Conservation (phyloP, 53 echinoderm and acorn worm genomes). For the Holothuria leucospilota region DNA sequence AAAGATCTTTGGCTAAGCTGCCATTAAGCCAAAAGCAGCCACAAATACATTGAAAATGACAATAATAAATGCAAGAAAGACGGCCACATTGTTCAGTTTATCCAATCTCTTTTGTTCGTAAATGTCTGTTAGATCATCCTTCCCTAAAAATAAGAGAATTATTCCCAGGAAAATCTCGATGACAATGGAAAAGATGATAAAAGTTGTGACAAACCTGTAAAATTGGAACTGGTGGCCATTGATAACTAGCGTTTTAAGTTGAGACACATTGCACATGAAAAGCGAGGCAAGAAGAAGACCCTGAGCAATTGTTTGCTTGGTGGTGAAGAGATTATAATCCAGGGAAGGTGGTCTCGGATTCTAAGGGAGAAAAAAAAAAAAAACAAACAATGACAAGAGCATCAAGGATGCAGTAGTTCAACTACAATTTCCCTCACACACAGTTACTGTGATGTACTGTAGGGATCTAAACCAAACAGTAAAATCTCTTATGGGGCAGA, state of each 20-base stretch:
- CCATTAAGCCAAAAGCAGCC: conserved; percentile 80
- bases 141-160: conserved; percentile 85
- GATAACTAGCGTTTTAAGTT: conserved; percentile 85
- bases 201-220: conserved; percentile 86
- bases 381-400: background rate
- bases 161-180: conserved; percentile 79
- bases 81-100: conserved; percentile 89
- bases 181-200: conserved; percentile 90
- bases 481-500: no score
- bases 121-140: conserved; percentile 92
- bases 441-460: no score
- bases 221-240: conserved; percentile 80
- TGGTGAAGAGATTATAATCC: conserved; percentile 97
- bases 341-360: conserved; percentile 86
- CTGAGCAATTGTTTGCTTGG: conserved; percentile 92
- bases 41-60: conserved; percentile 92
- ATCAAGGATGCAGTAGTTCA: no score
- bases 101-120: conserved; percentile 88
- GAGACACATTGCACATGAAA: conserved; percentile 94
- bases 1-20: background rate
- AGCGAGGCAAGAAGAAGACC: conserved; percentile 88
- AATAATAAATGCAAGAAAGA: conserved; percentile 81
- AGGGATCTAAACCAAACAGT: no score
- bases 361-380: conserved; percentile 56
- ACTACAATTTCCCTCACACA: no score